These are phyloP conservation scores for Tachyglossus aculeatus DNA, from an alignment of 2,797 vertebrate genomes.

Conservation along the genomic window DNA sequence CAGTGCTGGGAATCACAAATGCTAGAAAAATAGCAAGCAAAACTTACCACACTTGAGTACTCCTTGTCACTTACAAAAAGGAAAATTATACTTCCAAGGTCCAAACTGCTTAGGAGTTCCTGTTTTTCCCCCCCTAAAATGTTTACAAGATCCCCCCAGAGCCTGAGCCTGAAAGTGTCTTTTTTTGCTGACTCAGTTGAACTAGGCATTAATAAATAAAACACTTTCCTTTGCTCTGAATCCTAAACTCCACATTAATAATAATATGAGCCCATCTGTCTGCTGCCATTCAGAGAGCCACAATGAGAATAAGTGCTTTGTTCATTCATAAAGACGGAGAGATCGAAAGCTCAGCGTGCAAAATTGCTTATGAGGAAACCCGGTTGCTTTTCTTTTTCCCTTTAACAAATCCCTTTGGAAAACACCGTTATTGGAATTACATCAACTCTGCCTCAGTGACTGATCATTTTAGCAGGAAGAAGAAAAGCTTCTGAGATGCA, in stretches of 20 bases:
- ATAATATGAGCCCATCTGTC: background rate
- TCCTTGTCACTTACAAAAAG: too few species aligned
- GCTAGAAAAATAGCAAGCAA: too few species aligned
- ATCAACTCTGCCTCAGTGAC: background rate
- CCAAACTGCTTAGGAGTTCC: too few species aligned
- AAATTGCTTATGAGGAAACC: background rate
- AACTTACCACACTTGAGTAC: too few species aligned
- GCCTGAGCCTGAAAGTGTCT: too few species aligned
- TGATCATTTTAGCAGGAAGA: background rate
- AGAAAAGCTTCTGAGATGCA: too few species aligned
- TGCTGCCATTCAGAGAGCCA: slow-evolving; percentile 17
- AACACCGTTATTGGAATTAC: slow-evolving; percentile 5
- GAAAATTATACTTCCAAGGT: too few species aligned
- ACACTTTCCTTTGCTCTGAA: slow-evolving; percentile 25
- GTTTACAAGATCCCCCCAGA: too few species aligned
- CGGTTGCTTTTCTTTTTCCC: slow-evolving; percentile 17
- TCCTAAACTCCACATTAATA: background rate
- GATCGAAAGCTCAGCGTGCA: background rate
- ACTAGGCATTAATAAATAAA: slow-evolving; percentile 43
- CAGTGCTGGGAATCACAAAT: too few species aligned
- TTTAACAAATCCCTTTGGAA: slow-evolving; percentile 22
- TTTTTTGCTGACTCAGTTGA: slow-evolving; percentile 13
- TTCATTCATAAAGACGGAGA: background rate
- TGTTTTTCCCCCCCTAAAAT: too few species aligned
- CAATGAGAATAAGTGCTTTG: slow-evolving; percentile 2